Conservation (phyloP, 2,113 vertebrate species). For the Conger conger region DNA sequence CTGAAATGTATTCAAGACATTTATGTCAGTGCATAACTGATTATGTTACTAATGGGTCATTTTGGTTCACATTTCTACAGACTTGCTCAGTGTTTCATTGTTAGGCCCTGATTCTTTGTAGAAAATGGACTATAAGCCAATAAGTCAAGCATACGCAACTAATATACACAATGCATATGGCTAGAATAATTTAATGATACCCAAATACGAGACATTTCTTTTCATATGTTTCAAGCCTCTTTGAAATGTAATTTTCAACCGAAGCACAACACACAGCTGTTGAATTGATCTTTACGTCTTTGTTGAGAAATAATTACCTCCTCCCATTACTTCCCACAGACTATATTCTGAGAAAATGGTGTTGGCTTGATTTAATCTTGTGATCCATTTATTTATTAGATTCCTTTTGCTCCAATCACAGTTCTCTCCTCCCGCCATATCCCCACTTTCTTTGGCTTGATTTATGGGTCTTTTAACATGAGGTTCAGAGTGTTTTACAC, state of each 20-base stretch:
- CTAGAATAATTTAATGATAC: background rate
- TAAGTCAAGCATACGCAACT: background rate
- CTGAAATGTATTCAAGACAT: background rate
- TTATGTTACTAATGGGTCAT: background rate
- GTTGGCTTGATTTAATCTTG: background rate
- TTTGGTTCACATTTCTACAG: background rate
- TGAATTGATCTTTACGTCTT: background rate
- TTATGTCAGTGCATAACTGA: background rate
- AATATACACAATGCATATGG: background rate
- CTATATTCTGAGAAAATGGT: background rate
- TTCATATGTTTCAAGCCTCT: background rate
- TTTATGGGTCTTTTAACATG: background rate
- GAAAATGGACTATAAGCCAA: background rate
- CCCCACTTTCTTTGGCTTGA: background rate
- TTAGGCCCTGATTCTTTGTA: background rate
- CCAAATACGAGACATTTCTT: background rate
- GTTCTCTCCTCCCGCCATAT: background rate
- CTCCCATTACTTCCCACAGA: background rate
- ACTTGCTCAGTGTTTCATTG: background rate
- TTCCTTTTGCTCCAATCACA: background rate
- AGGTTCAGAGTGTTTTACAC: background rate
- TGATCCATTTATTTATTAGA: background rate
- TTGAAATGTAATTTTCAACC: background rate
- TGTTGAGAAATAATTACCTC: background rate
- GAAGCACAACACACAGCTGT: background rate